phyloP scores from a whole-genome alignment of 2,113 vertebrate genomes.

The Mus pahari region DNA sequence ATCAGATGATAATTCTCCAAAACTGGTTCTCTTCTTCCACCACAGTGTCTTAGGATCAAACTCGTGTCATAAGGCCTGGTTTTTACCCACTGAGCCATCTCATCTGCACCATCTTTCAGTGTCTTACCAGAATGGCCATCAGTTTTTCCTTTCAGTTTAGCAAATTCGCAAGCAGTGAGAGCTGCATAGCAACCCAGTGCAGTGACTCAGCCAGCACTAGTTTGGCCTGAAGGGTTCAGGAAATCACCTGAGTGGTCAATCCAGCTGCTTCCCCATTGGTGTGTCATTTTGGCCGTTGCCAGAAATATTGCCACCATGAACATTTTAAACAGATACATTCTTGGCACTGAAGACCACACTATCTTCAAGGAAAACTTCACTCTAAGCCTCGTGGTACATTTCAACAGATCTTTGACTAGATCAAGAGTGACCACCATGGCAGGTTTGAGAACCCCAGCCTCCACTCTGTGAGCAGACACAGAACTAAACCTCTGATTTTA shows the following conservation, averaged over 20 bases:
- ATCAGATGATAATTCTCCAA: not conserved
- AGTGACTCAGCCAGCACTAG: slow-evolving; percentile 93
- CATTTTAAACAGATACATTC: not conserved
- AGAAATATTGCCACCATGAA: not conserved
- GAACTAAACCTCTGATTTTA: not conserved
- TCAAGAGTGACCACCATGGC: not conserved
- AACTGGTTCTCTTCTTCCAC: not conserved
- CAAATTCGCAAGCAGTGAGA: slow-evolving; percentile 95
- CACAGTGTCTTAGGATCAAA: too few species aligned
- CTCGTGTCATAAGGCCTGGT: not conserved
- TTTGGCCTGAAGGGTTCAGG: slow-evolving; percentile 81
- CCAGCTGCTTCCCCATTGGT: not conserved
- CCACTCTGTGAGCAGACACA: not conserved
- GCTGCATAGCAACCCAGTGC: slow-evolving; percentile 95
- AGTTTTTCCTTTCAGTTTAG: slow-evolving; percentile 95
- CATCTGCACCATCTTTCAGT: slow-evolving; percentile 94
- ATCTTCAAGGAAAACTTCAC: not conserved
- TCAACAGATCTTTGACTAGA: not conserved
- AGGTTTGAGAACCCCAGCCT: not conserved
- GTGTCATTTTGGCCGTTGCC: not conserved
- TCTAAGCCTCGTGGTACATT: not conserved
- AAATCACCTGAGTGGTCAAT: not conserved
- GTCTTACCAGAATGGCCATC: slow-evolving; percentile 96
- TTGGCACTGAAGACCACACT: not conserved
- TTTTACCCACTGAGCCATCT: not conserved